Base-by-base conservation (phyloP, 2,888 invertebrate genomes). In the Papilio elwesi region DNA sequence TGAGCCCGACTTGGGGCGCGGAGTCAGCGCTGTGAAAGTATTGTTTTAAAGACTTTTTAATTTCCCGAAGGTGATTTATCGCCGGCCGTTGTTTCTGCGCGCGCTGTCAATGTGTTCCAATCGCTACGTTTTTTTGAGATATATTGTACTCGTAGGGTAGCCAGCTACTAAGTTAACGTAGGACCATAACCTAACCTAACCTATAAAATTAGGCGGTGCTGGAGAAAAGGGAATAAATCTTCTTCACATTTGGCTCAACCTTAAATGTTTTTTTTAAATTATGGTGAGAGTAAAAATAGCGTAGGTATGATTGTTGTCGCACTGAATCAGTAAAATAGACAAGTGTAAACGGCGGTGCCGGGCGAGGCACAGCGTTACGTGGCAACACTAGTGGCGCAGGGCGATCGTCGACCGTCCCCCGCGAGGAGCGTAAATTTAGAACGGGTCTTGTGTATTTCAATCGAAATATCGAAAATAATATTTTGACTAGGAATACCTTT, bases 11-110 rank as follows among this genome's bases (percentile, higher is more conserved):
- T 74, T 79, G 71, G 79, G 85, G 85, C 83, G 82, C 80, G 83
- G 78, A 79, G 78, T 79, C 82, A 83, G 85, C 85, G 88, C 84
- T 86, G 88, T 87, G 86, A 87, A 90, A 87, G 90, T 89, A 91
- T 92, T 93, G 92, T 92, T 92, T 89, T 90, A 91, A 91, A 91
- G 92, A 91, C 91, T 91, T 92, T 94, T 94, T 92, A 94, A 94
- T 94, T 94, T 94, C 94, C 94, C 92, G 91, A 91, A 91, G 90
- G 92, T 94, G 93, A 94, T 93, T 94, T 94, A 94, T 94, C 90
- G 90, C 88, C 79, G 68, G 73, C 76, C 82, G 82, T 82, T 84
- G 84, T 83, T 87, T 85, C 81, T 83, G 85, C 82, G 82, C 83
- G 71, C 74, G 38, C 77, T 77, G 83, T 82, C 83, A 82, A 82